These are phyloP conservation scores for Nyctibius grandis DNA, from an alignment of 2,797 vertebrate species.

Conservation along the genomic window DNA sequence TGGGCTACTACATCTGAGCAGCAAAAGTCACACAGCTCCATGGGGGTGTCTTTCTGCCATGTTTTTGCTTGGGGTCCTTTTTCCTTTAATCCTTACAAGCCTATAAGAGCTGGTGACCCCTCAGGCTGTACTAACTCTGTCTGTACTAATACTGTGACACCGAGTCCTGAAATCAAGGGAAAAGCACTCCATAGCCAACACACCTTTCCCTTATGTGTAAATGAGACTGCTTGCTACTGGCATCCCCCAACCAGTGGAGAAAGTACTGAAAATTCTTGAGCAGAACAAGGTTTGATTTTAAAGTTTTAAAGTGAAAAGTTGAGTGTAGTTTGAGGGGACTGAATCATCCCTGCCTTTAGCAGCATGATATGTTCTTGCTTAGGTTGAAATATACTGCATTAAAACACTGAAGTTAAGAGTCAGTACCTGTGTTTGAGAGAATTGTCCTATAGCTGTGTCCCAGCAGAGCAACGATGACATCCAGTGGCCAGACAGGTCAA, in stretches of 20 bases:
- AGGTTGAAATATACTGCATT: neutral
- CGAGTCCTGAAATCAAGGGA: neutral
- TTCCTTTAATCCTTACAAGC: neutral
- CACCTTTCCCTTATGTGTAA: neutral
- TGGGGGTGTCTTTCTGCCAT: neutral
- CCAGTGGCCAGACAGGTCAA: conserved; percentile 58
- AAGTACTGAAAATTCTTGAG: neutral
- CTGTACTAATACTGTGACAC: neutral
- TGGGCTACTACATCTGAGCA: neutral
- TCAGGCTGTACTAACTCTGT: neutral
- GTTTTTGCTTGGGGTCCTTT: neutral
- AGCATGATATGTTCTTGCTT: neutral
- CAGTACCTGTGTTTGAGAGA: neutral
- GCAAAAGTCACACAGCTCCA: neutral
- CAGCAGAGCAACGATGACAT: conserved; percentile 33
- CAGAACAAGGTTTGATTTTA: neutral
- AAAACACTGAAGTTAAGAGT: neutral
- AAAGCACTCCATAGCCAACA: neutral
- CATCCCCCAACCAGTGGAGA: neutral
- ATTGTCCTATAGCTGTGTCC: neutral
- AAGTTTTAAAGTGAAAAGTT: neutral
- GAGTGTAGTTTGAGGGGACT: neutral
- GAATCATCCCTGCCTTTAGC: neutral
- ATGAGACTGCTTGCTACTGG: neutral
- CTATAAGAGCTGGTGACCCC: neutral